phyloP scores from a whole-genome alignment of 2,113 vertebrate species.

The Pseudopodoces humilis region DNA sequence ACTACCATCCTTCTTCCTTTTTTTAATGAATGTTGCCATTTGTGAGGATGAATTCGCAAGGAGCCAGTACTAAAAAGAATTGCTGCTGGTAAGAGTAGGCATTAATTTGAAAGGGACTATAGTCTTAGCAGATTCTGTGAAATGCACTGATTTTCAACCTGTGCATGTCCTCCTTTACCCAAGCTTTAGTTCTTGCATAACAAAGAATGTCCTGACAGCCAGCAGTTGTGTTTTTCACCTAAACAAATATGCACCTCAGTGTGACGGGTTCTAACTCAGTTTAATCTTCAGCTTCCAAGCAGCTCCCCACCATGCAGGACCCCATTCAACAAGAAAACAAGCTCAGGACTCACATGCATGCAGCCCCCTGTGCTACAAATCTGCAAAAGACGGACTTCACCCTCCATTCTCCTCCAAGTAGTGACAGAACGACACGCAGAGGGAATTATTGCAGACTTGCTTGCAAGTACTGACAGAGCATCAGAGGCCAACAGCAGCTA shows the following conservation, averaged over 20 bases:
- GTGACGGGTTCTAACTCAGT: neutral
- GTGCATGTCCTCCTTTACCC: neutral
- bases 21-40: neutral
- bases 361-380: neutral
- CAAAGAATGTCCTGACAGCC: neutral
- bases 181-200: neutral
- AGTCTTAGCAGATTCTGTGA: neutral
- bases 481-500: neutral
- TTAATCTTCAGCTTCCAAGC: neutral
- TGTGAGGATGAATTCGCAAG: neutral
- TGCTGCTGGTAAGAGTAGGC: neutral
- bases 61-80: neutral
- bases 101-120: neutral
- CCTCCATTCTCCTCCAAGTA: neutral
- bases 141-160: neutral
- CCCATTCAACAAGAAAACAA: neutral
- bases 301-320: rapidly evolving
- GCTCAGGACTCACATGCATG: rapidly evolving
- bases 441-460: neutral
- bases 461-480: neutral
- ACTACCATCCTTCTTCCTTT: neutral
- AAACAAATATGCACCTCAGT: neutral
- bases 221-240: rapidly evolving
- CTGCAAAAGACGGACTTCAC: neutral
- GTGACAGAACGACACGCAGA: rapidly evolving